Conservation (phyloP, 2,113 vertebrate genomes). For the Tonatia bakeri region DNA sequence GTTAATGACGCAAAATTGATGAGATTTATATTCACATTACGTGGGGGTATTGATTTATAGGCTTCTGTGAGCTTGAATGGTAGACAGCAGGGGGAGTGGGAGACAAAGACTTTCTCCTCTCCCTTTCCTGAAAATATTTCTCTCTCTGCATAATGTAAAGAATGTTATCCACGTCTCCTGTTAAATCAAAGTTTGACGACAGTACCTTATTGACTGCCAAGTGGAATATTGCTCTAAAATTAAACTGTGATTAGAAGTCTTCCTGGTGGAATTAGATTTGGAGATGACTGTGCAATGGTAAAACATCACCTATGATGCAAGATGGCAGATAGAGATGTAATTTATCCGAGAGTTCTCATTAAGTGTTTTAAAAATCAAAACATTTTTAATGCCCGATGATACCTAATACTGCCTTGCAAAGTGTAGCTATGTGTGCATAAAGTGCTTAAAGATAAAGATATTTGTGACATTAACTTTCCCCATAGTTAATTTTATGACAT, state of each 20-base stretch:
- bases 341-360: constrained; percentile 74
- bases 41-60: constrained; percentile 77
- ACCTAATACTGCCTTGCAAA: constrained; percentile 49
- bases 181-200: constrained; percentile 79
- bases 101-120: constrained; percentile 48
- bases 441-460: constrained; percentile 63
- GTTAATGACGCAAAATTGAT: constrained; percentile 77
- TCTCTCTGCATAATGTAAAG: constrained; percentile 61
- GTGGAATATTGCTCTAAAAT: constrained; percentile 74
- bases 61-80: constrained; percentile 48
- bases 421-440: constrained; percentile 8
- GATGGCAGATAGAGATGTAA: constrained; percentile 75
- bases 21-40: constrained; percentile 72
- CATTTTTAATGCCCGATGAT: constrained; percentile 65
- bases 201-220: constrained; percentile 79
- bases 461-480: constrained; percentile 47
- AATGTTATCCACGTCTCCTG: constrained; percentile 68
- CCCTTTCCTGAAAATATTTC: constrained; percentile 26
- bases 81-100: background rate
- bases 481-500: constrained; percentile 48
- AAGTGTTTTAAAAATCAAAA: constrained; percentile 70
- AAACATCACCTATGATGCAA: constrained; percentile 70
- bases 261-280: constrained; percentile 76
- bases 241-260: constrained; percentile 78
- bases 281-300: constrained; percentile 72